Percentiles rank a stretch among this genome's conserved stretches.
Evolutionary conservation across 2,113 vertebrate genomes (phyloP).

Genomic region (Dermatemys mawii): DNA sequence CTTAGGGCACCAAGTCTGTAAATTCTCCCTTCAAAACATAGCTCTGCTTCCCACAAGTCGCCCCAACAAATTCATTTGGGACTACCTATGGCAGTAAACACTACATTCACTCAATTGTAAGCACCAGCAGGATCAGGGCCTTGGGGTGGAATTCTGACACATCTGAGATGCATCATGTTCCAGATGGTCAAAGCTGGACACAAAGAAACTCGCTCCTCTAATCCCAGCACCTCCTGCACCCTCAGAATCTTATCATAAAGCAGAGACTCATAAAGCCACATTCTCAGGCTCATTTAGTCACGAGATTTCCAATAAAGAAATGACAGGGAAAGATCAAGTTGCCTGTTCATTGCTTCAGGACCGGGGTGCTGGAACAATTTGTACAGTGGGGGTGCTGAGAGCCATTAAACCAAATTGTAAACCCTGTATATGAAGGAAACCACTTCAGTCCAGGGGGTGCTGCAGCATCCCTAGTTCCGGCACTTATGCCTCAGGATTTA

Average conservation of each 20-base stretch:
- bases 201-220: neutral
- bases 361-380: no score
- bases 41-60: neutral
- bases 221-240: neutral
- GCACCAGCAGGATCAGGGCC: neutral
- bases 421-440: no score
- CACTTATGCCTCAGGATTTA: neutral
- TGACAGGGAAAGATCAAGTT: neutral
- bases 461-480: no score
- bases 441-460: no score
- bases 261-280: rapidly evolving
- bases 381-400: no score
- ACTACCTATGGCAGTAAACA: neutral
- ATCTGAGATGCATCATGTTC: neutral
- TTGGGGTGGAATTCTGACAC: neutral
- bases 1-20: neutral
- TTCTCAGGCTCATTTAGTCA: rapidly evolving
- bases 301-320: neutral
- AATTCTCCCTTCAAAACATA: neutral
- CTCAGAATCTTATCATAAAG: neutral
- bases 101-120: neutral
- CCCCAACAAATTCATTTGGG: neutral
- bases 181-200: no score
- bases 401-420: no score
- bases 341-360: neutral